A percentile compares a stretch with the other conserved stretches of the same genome.
Evolutionary conservation across 2,797 vertebrate species (phyloP).

Genomic region (Heliangelus exortis): DNA sequence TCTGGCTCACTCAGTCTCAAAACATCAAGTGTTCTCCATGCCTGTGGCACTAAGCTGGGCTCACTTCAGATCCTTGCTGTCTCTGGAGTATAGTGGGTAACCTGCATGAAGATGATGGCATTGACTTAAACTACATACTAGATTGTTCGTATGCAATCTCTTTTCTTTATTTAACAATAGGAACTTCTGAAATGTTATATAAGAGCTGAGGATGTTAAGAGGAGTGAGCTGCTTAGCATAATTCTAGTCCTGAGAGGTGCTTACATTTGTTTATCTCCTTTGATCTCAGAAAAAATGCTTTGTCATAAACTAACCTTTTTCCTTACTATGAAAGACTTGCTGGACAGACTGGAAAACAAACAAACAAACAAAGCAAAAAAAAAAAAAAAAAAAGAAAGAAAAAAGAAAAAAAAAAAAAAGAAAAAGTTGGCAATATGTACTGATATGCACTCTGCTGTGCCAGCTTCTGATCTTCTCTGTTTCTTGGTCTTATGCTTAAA

Average conservation of each 20-base stretch:
- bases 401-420: neutral
- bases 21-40: neutral
- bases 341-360: neutral
- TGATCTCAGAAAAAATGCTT: constrained; percentile 23
- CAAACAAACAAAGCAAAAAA: no score
- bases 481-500: neutral
- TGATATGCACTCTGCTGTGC: neutral
- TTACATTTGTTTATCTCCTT: constrained; percentile 25
- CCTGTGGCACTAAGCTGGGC: neutral
- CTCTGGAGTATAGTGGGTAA: neutral
- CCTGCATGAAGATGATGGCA: neutral
- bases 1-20: neutral
- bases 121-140: neutral
- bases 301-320: neutral
- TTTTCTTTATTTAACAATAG: constrained; percentile 24
- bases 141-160: neutral
- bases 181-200: neutral
- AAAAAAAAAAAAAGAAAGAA: neutral
- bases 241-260: constrained; percentile 23
- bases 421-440: neutral
- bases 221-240: constrained; percentile 47
- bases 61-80: neutral
- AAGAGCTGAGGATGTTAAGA: constrained; percentile 20
- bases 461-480: neutral
- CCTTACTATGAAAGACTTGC: neutral